Base-by-base conservation (phyloP, 2,797 vertebrate genomes). In the Sebastes wilsoni region DNA sequence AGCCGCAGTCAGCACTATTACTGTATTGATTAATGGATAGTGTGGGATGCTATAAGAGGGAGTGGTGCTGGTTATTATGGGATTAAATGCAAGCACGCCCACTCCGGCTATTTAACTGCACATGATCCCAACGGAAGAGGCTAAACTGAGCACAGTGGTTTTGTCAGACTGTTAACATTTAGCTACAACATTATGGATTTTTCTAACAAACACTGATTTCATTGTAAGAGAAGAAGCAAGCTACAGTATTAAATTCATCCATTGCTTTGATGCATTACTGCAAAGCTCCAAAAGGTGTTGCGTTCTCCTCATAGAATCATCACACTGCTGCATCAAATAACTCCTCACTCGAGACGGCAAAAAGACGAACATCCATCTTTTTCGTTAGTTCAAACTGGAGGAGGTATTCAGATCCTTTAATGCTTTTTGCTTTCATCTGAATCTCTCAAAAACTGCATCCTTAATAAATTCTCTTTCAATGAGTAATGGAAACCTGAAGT, bases 1-100 rank as follows among this genome's bases (percentile, higher is more conserved):
- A 69, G 87, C 87, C 20, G 79, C 83, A 90, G 90, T 95, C 93
- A 94, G 94, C 94, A 93, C 83, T 93, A 75, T 80, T 92, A 87
- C 90, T 93, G 91, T 94, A 94, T 93, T 93, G 93, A 95, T 94
- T 92, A 84, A 94, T 92, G 87, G 88, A 73, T 14, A 72, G 84
- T 20, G 73, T 16, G 6, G 75, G 72, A 72, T 71, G 56, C 80
- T 83, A 67, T 72, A 76, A 85, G 72, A 82, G 70, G 81, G 84
- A 81, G 85, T 65, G 82, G 76, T 49, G 55, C 68, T 80, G 69
- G 82, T 90, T 91, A 87, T 92, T 91, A 89, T 73, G 61, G 90
- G 86, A 93, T 92, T 85, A 89, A 87, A 93, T 85, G 72, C 20
- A 74, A 77, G 77, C 67, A 61, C 42, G 27, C 66, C 84, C 78